Evolutionary conservation across 2,113 vertebrate genomes (phyloP).

Genomic region (Antigone vipio): DNA sequence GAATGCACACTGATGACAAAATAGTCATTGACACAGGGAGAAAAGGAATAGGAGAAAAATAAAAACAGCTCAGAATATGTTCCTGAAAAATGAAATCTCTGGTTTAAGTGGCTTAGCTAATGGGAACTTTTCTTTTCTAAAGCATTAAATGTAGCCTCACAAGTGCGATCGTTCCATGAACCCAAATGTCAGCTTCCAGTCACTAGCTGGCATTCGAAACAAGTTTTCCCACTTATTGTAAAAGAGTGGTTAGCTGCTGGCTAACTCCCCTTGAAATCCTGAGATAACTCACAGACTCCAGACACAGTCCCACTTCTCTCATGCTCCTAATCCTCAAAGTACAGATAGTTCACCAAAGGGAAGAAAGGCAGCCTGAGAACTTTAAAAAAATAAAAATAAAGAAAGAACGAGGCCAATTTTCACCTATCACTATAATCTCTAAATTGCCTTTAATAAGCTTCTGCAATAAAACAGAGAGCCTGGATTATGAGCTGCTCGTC

Average conservation of each 20-base stretch:
- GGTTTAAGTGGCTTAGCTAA: background rate
- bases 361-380: constrained; percentile 21
- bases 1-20: background rate
- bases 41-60: background rate
- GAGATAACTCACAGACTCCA: constrained; percentile 42
- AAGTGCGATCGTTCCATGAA: constrained; percentile 6
- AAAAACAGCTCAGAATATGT: background rate
- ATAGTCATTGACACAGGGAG: background rate
- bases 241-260: constrained; percentile 40
- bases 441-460: constrained; percentile 47
- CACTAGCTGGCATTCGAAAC: constrained; percentile 18
- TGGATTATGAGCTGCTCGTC: constrained; percentile 13
- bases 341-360: constrained; percentile 23
- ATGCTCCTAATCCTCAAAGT: background rate
- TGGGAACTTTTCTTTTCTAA: constrained; percentile 4
- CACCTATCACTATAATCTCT: constrained; percentile 43
- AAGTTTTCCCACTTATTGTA: constrained; percentile 49
- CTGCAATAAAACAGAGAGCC: constrained; percentile 49
- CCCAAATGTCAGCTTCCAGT: constrained; percentile 27
- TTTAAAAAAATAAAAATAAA: background rate
- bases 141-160: constrained; percentile 25
- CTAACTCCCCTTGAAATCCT: constrained; percentile 26
- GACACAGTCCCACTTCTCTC: background rate
- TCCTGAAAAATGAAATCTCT: background rate
- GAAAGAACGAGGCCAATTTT: background rate